Base-by-base conservation (phyloP, 2,888 invertebrate species). In the Papilio demoleus region DNA sequence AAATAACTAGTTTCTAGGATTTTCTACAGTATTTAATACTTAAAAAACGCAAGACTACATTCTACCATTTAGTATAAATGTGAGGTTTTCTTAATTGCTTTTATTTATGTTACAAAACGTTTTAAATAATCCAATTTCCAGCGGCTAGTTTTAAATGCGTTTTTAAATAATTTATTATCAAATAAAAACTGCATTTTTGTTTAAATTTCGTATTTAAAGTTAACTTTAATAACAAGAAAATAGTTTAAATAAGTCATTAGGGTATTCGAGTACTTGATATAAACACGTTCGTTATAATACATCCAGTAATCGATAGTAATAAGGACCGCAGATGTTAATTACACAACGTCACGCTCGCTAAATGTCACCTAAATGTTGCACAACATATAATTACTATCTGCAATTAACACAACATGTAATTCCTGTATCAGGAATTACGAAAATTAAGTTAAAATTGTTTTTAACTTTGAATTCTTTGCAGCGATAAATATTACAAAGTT, bases 321-420 rank as follows among this genome's bases (percentile, higher is more conserved):
- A 19, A 19, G 14, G 11, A 58, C 58, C 58, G 36, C 58, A 58
- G n/a, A 34, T 58, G 19, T n/a, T 58, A 58, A 58, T 58, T 58
- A 36, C 58, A 34, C 11, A 17, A 34, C 27, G 58, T 58, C 58
- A 58, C 58, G 58, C 27, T 4, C 36, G 58, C 19, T 36, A 34
- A 58, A 58, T 58, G 34, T 58, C 58, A 19, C 34, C 19, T 58
- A 36, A 58, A 34, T 36, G 58, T 34, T 34, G 36, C 12, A 31
- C 34, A 31, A 31, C 9, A 58, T 36, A 58, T 34, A 58, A 58
- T 58, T 36, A 17, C 34, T 12, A 11, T 19, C 4, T 34, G 4
- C 27, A 34, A 58, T 58, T 58, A 58, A 58, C 58, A 58, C 47
- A 47, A 47, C 19, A 1, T 36, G 6, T 36, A 11, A 36, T 34